Percentiles rank a stretch among this genome's conserved stretches.
These are phyloP conservation scores for Phania funesta DNA, from an alignment of 2,888 invertebrate genomes.

Conservation along the genomic window DNA sequence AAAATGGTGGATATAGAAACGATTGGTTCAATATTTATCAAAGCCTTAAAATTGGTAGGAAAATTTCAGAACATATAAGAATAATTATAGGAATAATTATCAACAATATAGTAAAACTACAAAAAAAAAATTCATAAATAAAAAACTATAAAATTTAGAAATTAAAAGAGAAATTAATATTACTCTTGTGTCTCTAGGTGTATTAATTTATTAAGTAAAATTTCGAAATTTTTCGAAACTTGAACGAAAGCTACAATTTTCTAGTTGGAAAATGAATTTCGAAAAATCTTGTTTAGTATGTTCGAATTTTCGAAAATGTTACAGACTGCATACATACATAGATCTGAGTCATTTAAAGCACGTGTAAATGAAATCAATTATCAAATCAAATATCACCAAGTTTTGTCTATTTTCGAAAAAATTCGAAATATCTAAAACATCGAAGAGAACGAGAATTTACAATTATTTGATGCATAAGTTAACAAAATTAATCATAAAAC, in stretches of 20 bases:
- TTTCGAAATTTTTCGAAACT: too few species aligned
- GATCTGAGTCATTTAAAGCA: not conserved
- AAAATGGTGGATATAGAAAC: conserved; percentile 91
- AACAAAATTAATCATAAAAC: too few species aligned
- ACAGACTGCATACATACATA: not conserved
- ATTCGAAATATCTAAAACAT: too few species aligned
- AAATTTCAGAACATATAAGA: not conserved
- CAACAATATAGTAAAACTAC: not conserved
- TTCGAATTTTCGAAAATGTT: not conserved
- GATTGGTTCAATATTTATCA: conserved; percentile 90
- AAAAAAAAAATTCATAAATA: not conserved
- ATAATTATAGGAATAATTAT: not conserved
- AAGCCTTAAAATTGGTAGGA: conserved; percentile 89
- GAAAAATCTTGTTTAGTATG: not conserved
- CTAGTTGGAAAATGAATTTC: not conserved
- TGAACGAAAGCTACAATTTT: too few species aligned
- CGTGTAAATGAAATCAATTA: not conserved
- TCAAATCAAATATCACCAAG: too few species aligned
- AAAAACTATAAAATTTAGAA: too few species aligned
- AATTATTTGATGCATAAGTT: too few species aligned
- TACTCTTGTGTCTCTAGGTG: too few species aligned
- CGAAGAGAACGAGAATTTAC: too few species aligned
- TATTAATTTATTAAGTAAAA: too few species aligned
- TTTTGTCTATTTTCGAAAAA: too few species aligned
- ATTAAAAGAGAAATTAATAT: too few species aligned